Base-by-base conservation (phyloP, 2,797 vertebrate genomes). In the Cossypha caffra region DNA sequence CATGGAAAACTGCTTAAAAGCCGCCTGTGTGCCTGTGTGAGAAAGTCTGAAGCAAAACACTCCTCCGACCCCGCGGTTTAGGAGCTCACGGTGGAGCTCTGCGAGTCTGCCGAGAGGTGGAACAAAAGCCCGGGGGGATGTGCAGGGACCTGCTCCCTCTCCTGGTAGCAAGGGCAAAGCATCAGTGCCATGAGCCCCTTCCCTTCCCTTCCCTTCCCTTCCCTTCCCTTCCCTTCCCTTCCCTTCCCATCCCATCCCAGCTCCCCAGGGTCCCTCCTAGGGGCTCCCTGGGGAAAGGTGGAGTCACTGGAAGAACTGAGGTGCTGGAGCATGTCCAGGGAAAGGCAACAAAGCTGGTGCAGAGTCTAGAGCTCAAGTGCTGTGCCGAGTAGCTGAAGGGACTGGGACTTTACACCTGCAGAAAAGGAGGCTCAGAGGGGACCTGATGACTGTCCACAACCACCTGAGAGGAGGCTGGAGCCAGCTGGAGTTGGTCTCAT, bases 151-250 rank as follows among this genome's bases (percentile, higher is more conserved):
- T 86, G 83, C 89, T 86, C 89, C 89, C 83, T 76, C 89, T 91
- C 83, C 77, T 71, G 83, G 89, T 12, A 42, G 37, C 52, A 8
- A 19, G 35, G 33, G 51, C 63, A 81, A 42, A 86, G 77, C 51
- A 42, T 7, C 51, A 10, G 63, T 5, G 5, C 26, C 0, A 31
- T 0, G 50, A 57, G 1, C 3, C 7, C 14, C 15, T 47, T 18
- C 29, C 29, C 35, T 61, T 29, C 48, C 23, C 23, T 26, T 35
- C 33, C 33, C 23, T 37, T 38, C 38, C 17, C 13, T 35, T 12
- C 19, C 11, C 47, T 40, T 15, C 10, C 26, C 23, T 37, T 38
- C 38, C 17, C 13, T 35, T 12, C 19, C 11, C 47, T 40, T 15
- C 10, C 26, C 14, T 31, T 10, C 19, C 11, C 47, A 25, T 11